phyloP scores from a whole-genome alignment of 2,888 invertebrate species.

The Pollenia griseotomentosa region DNA sequence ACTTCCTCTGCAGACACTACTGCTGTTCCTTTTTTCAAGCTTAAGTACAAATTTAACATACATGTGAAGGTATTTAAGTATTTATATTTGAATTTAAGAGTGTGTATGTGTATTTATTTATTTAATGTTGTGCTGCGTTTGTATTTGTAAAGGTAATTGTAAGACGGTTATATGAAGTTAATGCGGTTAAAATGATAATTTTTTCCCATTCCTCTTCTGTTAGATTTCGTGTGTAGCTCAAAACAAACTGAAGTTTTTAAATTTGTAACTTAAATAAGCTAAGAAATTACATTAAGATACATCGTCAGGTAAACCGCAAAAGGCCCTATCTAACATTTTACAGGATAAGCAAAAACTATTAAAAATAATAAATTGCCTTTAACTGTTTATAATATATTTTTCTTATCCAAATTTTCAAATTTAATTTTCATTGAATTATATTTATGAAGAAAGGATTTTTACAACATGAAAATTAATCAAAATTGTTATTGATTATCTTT shows the following conservation, averaged over 20 bases:
- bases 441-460: too few relatives aligned
- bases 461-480: too few relatives aligned
- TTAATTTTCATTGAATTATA: too few relatives aligned
- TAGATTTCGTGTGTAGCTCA: not conserved
- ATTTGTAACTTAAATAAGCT: conserved; percentile 40
- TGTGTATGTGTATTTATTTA: not conserved
- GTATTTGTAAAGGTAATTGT: conserved; percentile 38
- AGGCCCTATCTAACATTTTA: too few relatives aligned
- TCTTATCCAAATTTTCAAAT: too few relatives aligned
- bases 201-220: not conserved
- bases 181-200: conserved; percentile 61
- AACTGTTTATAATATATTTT: too few relatives aligned
- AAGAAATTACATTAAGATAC: conserved; percentile 12
- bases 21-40: conserved; percentile 1
- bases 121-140: conserved; percentile 18
- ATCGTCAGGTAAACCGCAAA: too few relatives aligned
- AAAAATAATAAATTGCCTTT: too few relatives aligned
- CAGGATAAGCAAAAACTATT: too few relatives aligned
- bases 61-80: not conserved
- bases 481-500: too few relatives aligned
- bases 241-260: conserved; percentile 22
- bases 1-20: not conserved
- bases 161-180: conserved; percentile 56
- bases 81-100: not conserved
- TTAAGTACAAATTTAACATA: not conserved